Conservation (phyloP, 2,797 vertebrate genomes). For the Yasuhikotakia modesta region DNA sequence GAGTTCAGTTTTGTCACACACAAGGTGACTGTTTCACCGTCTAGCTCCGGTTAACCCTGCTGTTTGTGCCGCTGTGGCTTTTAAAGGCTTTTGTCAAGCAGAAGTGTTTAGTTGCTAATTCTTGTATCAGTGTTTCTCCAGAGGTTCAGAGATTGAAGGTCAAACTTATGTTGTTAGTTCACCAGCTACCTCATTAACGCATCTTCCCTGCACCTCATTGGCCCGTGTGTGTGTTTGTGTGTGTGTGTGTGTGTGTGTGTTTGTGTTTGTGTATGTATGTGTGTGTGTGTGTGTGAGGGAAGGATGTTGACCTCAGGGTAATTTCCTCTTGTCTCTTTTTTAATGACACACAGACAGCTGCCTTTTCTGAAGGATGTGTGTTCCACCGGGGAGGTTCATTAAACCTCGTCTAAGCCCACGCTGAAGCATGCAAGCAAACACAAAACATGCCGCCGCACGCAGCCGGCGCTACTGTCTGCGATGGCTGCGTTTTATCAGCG, state of each 20-base stretch:
- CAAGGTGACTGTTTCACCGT: conserved; percentile 20
- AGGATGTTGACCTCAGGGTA: conserved; percentile 36
- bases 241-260: not conserved
- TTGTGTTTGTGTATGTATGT: too few species aligned
- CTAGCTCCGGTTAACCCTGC: not conserved
- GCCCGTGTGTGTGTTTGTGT: not conserved
- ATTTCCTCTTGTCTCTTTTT: conserved; percentile 41
- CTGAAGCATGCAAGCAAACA: conserved; percentile 45
- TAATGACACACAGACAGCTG: conserved; percentile 45
- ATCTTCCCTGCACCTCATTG: conserved; percentile 8
- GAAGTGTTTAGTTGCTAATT: conserved; percentile 34
- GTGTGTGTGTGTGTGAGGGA: not conserved
- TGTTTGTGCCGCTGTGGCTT: not conserved
- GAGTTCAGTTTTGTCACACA: not conserved
- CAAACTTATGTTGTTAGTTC: not conserved
- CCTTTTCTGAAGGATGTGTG: conserved; percentile 41
- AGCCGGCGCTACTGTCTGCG: conserved; percentile 30
- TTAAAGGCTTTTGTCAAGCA: conserved; percentile 15
- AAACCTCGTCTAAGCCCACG: conserved; percentile 21
- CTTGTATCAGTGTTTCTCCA: conserved; percentile 12
- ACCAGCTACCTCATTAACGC: conserved; percentile 5
- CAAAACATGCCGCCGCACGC: conserved; percentile 39
- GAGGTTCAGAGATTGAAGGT: conserved; percentile 49
- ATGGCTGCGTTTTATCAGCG: conserved; percentile 37
- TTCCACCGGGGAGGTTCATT: conserved; percentile 51